Percentiles rank a stretch among this genome's conserved stretches.
Evolutionary conservation across 1,140 invertebrate genomes (phyloP).

Genomic region (Magallana gigas): DNA sequence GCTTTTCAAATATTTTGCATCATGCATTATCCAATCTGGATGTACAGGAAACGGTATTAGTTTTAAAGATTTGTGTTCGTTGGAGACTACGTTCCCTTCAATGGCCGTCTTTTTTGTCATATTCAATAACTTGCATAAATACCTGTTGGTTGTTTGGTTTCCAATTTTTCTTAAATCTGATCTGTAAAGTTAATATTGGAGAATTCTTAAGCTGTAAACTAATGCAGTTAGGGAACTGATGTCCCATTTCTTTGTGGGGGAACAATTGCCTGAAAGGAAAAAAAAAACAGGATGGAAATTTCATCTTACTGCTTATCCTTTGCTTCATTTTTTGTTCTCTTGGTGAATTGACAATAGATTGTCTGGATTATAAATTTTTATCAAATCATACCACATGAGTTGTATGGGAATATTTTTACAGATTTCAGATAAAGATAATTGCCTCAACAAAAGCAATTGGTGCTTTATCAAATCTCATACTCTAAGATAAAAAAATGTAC

Average conservation of each 20-base stretch:
- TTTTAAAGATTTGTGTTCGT: constrained; percentile 21
- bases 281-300: neutral
- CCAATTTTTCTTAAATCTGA: constrained; percentile 29
- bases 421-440: too few species aligned
- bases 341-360: too few species aligned
- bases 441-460: too few species aligned
- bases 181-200: constrained; percentile 32
- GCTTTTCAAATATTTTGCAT: constrained; percentile 38
- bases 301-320: neutral
- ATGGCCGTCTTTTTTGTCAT: constrained; percentile 16
- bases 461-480: too few species aligned
- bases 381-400: too few species aligned
- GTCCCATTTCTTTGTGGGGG: neutral
- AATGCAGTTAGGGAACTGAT: constrained; percentile 3
- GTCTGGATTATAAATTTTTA: too few species aligned
- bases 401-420: too few species aligned
- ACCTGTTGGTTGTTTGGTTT: constrained; percentile 34
- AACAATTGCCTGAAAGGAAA: neutral
- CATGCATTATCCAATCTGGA: constrained; percentile 33
- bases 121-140: constrained; percentile 37
- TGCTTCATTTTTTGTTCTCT: neutral
- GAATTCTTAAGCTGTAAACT: constrained; percentile 9
- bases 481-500: too few species aligned
- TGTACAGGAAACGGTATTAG: neutral
- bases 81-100: neutral